Evolutionary conservation across 2,888 invertebrate species (phyloP).

Genomic region (Lapara coniferarum): DNA sequence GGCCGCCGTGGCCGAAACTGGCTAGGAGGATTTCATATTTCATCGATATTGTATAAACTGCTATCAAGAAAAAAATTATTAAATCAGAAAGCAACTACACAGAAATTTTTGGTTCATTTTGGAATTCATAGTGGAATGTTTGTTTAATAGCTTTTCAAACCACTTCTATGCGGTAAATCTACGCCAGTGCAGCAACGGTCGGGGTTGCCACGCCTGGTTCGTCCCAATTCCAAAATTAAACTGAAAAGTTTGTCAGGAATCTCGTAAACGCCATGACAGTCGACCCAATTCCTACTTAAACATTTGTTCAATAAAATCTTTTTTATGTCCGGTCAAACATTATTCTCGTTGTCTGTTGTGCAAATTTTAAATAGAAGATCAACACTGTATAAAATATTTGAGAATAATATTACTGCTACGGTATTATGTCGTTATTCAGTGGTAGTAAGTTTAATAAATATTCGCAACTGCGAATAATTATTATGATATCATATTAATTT

Average conservation of each 20-base stretch:
- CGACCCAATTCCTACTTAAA: slow-evolving; percentile 36
- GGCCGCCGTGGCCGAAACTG: too few species aligned
- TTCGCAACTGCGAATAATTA: too few species aligned
- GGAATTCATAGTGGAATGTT: background rate
- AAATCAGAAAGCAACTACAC: background rate
- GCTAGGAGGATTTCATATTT: too few species aligned
- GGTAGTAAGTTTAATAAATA: too few species aligned
- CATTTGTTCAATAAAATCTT: slow-evolving; percentile 34
- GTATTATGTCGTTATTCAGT: too few species aligned
- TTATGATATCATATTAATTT: too few species aligned
- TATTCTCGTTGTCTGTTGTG: background rate
- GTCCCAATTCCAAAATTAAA: slow-evolving; percentile 27
- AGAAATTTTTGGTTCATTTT: too few species aligned
- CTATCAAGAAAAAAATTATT: too few species aligned
- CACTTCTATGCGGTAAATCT: background rate
- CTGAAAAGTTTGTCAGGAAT: slow-evolving; percentile 23
- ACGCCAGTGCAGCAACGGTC: background rate
- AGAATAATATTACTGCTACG: too few species aligned
- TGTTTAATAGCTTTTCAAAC: background rate
- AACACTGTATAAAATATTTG: background rate
- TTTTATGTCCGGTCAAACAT: slow-evolving; percentile 10
- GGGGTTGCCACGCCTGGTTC: background rate
- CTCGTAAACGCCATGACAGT: slow-evolving; percentile 32
- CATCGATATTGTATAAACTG: too few species aligned
- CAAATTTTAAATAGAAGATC: background rate